phyloP scores from a whole-genome alignment of 2,113 vertebrate species.

The Atlantisia rogersi region DNA sequence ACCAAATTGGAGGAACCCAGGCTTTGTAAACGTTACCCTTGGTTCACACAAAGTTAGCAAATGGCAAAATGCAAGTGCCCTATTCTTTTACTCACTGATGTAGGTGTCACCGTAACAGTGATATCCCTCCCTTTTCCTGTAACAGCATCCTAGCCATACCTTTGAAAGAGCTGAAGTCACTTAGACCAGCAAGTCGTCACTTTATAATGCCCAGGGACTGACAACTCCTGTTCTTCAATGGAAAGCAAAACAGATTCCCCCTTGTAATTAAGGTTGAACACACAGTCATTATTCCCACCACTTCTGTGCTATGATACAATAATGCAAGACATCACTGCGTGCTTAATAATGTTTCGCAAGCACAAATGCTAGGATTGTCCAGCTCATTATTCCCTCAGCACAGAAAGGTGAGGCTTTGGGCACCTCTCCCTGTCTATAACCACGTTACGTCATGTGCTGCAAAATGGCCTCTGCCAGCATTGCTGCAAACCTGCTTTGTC shows the following conservation, averaged over 20 bases:
- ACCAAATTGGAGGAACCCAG: background rate
- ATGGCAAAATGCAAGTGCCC: background rate
- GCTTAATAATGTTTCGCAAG: conserved; percentile 57
- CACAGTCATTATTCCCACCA: conserved; percentile 35
- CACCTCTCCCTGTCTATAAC: conserved; percentile 30
- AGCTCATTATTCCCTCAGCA: conserved; percentile 36
- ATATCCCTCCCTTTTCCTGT: background rate
- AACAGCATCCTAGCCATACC: background rate
- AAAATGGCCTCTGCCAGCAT: conserved; percentile 59
- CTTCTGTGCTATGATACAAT: conserved; percentile 38
- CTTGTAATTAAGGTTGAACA: conserved; percentile 61
- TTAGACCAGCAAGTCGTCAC: background rate
- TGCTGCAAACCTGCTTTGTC: conserved; percentile 58
- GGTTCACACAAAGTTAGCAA: background rate
- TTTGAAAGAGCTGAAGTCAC: conserved; percentile 16
- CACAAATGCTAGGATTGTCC: conserved; percentile 30
- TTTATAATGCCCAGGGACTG: background rate
- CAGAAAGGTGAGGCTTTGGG: background rate
- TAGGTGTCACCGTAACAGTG: background rate
- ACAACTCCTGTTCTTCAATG: background rate
- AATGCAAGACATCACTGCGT: conserved; percentile 53
- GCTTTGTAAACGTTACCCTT: background rate
- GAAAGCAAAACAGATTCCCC: conserved; percentile 10
- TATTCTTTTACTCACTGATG: background rate
- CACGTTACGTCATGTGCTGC: background rate